Percentiles rank a stretch among this genome's conserved stretches.
Conservation (phyloP, 2,888 invertebrate species). For the Pristionchus japonicus region DNA sequence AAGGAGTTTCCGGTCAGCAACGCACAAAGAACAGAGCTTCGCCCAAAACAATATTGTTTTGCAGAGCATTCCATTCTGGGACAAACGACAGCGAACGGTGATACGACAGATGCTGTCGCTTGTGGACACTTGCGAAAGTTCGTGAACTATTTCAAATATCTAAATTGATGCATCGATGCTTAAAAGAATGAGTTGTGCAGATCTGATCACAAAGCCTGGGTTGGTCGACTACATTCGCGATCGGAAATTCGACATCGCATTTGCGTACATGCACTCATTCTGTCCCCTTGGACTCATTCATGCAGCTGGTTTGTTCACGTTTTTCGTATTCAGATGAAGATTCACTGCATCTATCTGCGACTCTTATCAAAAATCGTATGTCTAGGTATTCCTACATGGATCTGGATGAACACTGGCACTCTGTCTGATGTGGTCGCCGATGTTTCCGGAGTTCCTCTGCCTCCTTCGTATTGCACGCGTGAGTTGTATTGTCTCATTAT, state of each 20-base stretch:
- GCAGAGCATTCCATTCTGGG: conserved; percentile 45
- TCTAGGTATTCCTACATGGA: conserved; percentile 65
- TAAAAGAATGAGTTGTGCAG: conserved; percentile 29
- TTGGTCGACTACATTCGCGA: conserved; percentile 57
- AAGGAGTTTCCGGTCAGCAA: not conserved
- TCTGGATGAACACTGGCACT: conserved; percentile 67
- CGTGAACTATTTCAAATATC: not conserved
- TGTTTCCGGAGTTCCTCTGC: conserved; percentile 61
- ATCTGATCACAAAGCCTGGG: conserved; percentile 53
- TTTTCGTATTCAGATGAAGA: not conserved
- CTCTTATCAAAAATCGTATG: too few relatives aligned
- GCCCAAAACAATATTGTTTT: not conserved
- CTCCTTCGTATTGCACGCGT: conserved; percentile 66
- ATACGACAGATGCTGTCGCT: conserved; percentile 25
- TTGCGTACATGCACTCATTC: conserved; percentile 59
- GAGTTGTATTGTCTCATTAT: conserved; percentile 16
- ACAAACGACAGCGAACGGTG: conserved; percentile 36
- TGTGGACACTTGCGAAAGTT: conserved; percentile 41
- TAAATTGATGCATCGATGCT: not conserved
- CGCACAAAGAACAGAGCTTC: not conserved
- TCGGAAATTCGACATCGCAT: conserved; percentile 68
- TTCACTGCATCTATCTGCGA: too few relatives aligned
- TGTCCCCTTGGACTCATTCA: conserved; percentile 69
- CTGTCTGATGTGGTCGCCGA: conserved; percentile 63
- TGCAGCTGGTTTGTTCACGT: conserved; percentile 46